Base-by-base conservation (phyloP, 2,797 vertebrate genomes). In the Sarcoramphus papa region DNA sequence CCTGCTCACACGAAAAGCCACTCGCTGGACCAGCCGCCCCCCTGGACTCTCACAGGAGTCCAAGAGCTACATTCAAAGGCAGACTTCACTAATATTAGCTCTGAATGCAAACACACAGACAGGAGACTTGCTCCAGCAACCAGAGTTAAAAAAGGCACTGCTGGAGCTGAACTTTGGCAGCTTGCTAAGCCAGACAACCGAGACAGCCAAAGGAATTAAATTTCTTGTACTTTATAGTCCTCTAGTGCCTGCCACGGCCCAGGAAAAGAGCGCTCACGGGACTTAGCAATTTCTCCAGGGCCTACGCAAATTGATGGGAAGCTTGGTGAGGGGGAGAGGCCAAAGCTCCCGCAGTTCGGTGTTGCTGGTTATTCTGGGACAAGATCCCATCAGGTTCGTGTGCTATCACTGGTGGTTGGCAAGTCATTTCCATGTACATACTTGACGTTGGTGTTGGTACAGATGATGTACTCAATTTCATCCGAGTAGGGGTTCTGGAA, bases 401-500 rank as follows among this genome's bases (percentile, higher is more conserved):
- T 2, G 37, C 72, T 54, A 51, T 18, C 65, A 16, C 75, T 68
- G 84, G 15, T 45, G 80, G 88, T 30, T 24, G 72, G 89, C 48
- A 51, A 47, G 51, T 22, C 59, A 30, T 30, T 8, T 56, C 24
- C n/a, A n/a, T 35, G 84, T 35, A 99, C 99, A 97, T 98, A 99
- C 99, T 99, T 99, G 97, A 99, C 99, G 9, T 99, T 99, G 97
- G 99, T 98, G 95, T 99, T 99, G 97, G 99, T 99, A 94, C 99
- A 99, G 98, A 99, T 99, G 98, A 99, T 99, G 95, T 99, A 99
- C 97, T 99, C 99, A 3, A 99, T 99, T 96, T 99, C 99, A 89
- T 99, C 99, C 3, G 99, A 99, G 97, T 99, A 99, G 4, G 99
- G 99, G 97, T 99, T 99, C 98, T 99, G 99, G 98, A 99, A 99